A percentile compares a stretch with the other conserved stretches of the same genome.
phyloP scores from a whole-genome alignment of 1,140 invertebrate genomes.

The Galendromus occidentalis region DNA sequence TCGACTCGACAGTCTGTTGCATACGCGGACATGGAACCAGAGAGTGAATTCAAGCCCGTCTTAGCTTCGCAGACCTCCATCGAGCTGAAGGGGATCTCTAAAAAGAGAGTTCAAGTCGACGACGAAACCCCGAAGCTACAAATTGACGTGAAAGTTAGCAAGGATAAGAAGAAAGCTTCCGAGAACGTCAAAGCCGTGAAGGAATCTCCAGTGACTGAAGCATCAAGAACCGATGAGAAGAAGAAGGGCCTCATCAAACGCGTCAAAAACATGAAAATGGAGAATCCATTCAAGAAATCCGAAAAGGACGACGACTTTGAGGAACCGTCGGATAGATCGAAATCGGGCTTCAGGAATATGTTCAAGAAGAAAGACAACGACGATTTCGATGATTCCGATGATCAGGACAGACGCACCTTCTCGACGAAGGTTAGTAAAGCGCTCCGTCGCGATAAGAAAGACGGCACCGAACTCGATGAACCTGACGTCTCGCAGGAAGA shows the following conservation, averaged over 20 bases:
- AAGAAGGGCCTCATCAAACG: not conserved
- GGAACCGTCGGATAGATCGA: not conserved
- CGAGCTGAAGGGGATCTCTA: not conserved
- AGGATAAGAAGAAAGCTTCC: not conserved
- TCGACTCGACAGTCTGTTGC: not conserved
- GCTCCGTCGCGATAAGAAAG: not conserved
- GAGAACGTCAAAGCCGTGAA: slow-evolving; percentile 9
- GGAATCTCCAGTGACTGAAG: not conserved
- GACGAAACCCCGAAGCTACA: not conserved
- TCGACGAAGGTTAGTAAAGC: not conserved
- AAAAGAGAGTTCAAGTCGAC: not conserved
- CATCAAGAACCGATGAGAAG: not conserved
- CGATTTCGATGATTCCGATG: not conserved
- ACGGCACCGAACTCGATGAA: not conserved
- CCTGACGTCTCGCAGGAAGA: not conserved
- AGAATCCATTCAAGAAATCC: not conserved
- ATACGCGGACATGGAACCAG: not conserved
- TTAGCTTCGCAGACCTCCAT: not conserved
- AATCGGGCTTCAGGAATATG: not conserved
- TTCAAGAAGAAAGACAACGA: not conserved
- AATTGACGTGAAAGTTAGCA: not conserved
- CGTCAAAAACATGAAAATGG: slow-evolving; percentile 3
- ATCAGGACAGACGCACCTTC: not conserved
- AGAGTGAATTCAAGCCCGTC: not conserved
- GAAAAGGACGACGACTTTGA: not conserved